These are phyloP conservation scores for Astatoreochromis straeleni DNA, from an alignment of 2,113 vertebrate species.

Conservation along the genomic window DNA sequence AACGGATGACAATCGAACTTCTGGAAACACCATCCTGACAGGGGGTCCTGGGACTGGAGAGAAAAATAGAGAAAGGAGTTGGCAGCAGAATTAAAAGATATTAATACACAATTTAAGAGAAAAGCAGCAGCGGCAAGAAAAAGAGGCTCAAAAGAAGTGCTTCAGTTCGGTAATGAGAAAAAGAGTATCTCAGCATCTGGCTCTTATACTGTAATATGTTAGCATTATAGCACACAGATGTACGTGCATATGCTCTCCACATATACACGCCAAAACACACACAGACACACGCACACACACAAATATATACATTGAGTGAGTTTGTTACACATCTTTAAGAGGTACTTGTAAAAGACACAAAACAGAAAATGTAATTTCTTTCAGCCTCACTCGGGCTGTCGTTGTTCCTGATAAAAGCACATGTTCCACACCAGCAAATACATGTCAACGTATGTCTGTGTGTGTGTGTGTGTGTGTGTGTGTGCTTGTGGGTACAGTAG, in stretches of 20 bases:
- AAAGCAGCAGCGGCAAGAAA: neutral
- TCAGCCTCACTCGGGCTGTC: neutral
- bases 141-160: neutral
- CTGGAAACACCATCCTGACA: slow-evolving; percentile 87
- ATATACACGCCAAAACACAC: neutral
- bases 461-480: neutral
- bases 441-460: neutral
- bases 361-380: slow-evolving; percentile 46
- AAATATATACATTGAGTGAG: neutral
- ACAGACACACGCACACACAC: neutral
- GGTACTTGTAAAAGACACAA: slow-evolving; percentile 23
- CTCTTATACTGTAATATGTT: neutral
- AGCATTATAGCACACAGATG: neutral
- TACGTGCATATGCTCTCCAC: neutral
- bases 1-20: slow-evolving; percentile 84
- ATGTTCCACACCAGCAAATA: slow-evolving; percentile 52
- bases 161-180: neutral
- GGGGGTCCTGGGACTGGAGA: slow-evolving; percentile 84
- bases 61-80: slow-evolving; percentile 9
- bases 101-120: neutral
- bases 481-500: neutral
- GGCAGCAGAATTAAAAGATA: neutral
- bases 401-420: slow-evolving; percentile 44
- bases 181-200: neutral
- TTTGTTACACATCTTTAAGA: slow-evolving; percentile 28